Evolutionary conservation across 1,140 invertebrate species (phyloP), one percentile per base, ranked within the genome.

Genomic region (Halesus radiatus): DNA sequence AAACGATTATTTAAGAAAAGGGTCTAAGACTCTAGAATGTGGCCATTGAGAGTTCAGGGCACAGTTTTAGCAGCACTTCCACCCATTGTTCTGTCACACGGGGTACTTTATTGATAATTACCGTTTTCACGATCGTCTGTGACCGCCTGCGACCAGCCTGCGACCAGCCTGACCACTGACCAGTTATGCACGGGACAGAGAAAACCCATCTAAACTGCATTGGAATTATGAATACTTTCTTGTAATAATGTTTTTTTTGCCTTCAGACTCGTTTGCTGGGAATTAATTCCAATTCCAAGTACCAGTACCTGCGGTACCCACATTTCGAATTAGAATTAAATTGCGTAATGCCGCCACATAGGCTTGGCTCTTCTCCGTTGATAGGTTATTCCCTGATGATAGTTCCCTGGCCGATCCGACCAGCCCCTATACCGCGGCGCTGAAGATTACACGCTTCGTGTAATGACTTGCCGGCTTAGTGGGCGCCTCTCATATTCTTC

Each of bases 11-110:
- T 60, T 60, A 13, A 60, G 56, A 60, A 22, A 60, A 56, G 23
- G 37, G 37, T 10, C 37, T 0, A 13, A 45, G 56, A 15, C 56
- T 60, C 20, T 29, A 32, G 62, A 66, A 66, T 66, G 62, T 26
- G 62, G 1, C 62, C 37, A 18, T 10, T 2, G 29, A 18, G 29
- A 70, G 66, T 70, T 37, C 66, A 20, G 66, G 18, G 29, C 29
- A 70, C 66, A 70, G 66, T 70, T 70, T 18, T 4, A 45, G 32
- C 22, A 50, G 16, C 37, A 70, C 66, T 70, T 70, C 66, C 66
- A 45, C 37, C 66, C 66, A 70, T 70, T 70, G 66, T 70, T 70
- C 66, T 70, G 66, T 70, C 66, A 70, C 66, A 20, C 37, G 37
- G 29, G 32, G 66, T 52, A 52, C 37, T 70, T 64, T 64, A 64